These are phyloP conservation scores for Pocillopora grandis DNA, from an alignment of 92 coral and sea anemone genomes.

Conservation along the genomic window DNA sequence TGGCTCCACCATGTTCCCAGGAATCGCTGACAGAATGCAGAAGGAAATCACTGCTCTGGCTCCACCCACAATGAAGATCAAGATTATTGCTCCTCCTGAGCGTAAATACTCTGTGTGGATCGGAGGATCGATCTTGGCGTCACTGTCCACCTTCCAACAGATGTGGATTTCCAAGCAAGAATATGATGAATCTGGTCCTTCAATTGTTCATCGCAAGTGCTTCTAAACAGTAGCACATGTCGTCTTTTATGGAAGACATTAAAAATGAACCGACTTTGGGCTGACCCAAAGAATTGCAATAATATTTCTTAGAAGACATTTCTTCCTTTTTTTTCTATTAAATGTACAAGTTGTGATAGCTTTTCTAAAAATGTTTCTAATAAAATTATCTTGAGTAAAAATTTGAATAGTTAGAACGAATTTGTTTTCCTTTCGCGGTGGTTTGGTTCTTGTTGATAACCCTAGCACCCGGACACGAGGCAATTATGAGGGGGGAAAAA, in stretches of 20 bases:
- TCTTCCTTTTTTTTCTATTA: neutral
- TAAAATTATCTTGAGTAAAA: conserved; percentile 2
- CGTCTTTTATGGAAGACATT: neutral
- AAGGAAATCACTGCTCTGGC: conserved; percentile 88
- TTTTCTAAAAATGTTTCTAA: conserved; percentile 11
- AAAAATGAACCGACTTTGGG: conserved; percentile 4
- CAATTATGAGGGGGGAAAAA: too few relatives aligned
- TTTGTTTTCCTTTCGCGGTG: neutral
- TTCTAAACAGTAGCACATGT: neutral
- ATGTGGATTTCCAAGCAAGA: conserved; percentile 97
- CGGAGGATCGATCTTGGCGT: conserved; percentile 92
- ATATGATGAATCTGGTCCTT: conserved; percentile 90
- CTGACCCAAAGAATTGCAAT: neutral
- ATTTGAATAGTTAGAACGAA: neutral
- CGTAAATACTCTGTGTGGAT: conserved; percentile 96
- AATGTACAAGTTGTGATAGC: neutral
- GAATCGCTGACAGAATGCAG: conserved; percentile 92
- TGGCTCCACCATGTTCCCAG: conserved; percentile 98
- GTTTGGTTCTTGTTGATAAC: neutral
- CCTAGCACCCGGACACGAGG: too few relatives aligned
- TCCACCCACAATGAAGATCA: conserved; percentile 97
- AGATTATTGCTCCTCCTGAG: conserved; percentile 95
- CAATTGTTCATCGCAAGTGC: conserved; percentile 82
- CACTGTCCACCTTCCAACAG: conserved; percentile 98
- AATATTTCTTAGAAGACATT: neutral